Conservation (phyloP, 2,888 invertebrate genomes). For the Phalera bucephala region DNA sequence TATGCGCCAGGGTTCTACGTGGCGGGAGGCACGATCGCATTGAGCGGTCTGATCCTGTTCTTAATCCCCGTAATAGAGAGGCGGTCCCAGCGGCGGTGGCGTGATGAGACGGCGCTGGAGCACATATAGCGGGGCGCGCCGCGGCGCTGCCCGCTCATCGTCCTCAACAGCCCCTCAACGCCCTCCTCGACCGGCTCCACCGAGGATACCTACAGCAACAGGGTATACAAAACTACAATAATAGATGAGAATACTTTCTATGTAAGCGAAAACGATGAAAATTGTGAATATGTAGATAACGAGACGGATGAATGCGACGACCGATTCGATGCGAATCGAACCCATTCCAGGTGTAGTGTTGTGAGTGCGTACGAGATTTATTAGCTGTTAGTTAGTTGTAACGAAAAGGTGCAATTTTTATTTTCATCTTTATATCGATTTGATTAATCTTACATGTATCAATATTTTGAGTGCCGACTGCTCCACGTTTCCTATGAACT, state of each 20-base stretch:
- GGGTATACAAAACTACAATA: slow-evolving; percentile 72
- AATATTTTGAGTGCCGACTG: slow-evolving; percentile 24
- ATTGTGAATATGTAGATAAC: slow-evolving; percentile 57
- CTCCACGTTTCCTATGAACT: slow-evolving; percentile 30
- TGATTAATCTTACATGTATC: slow-evolving; percentile 14
- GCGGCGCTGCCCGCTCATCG: slow-evolving; percentile 55
- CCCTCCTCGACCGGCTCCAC: slow-evolving; percentile 56
- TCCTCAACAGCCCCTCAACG: slow-evolving; percentile 74
- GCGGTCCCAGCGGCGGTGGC: slow-evolving; percentile 45
- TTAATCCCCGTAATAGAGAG: slow-evolving; percentile 89
- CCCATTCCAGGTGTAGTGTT: slow-evolving; percentile 72
- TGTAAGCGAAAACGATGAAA: slow-evolving; percentile 45
- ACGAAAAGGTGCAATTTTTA: slow-evolving; percentile 54
- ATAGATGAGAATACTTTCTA: slow-evolving; percentile 59
- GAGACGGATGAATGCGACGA: slow-evolving; percentile 55
- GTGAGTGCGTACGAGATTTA: slow-evolving; percentile 46
- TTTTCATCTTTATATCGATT: slow-evolving; percentile 23
- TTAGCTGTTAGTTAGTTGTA: slow-evolving; percentile 47
- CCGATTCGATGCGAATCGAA: slow-evolving; percentile 47
- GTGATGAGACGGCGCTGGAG: slow-evolving; percentile 56
- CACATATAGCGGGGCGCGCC: slow-evolving; percentile 68
- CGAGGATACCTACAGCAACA: slow-evolving; percentile 67
- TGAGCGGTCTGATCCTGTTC: slow-evolving; percentile 95
- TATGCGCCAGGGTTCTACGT: slow-evolving; percentile 95
- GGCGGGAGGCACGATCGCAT: slow-evolving; percentile 92